Conservation (phyloP, 2,797 vertebrate genomes). For the Leptatherina wallacei region DNA sequence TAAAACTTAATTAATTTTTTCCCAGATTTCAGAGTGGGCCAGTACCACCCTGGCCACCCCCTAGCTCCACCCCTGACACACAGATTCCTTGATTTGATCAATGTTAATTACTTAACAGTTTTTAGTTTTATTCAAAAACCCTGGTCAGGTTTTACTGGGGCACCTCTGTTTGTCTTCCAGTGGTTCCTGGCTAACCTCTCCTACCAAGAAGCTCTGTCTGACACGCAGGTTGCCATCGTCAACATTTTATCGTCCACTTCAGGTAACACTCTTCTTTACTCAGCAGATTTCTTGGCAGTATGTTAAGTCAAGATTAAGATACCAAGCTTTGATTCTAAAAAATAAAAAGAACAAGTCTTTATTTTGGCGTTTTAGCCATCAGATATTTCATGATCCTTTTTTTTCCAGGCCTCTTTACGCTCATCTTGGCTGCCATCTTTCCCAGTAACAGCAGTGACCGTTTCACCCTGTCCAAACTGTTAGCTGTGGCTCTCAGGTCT, state of each 20-base stretch:
- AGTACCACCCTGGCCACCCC: no score
- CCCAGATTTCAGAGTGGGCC: no score
- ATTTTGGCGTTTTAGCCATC: neutral
- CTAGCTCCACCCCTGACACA: neutral
- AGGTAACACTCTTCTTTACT: constrained; percentile 79
- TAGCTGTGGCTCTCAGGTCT: constrained; percentile 94
- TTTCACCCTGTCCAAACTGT: constrained; percentile 94
- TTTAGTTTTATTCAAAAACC: no score
- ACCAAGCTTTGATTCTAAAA: neutral
- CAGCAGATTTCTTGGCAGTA: neutral
- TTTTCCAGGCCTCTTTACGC: constrained; percentile 90
- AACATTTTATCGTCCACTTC: constrained; percentile 96
- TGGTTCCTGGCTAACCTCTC: constrained; percentile 98
- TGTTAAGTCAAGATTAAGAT: neutral
- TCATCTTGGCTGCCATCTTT: constrained; percentile 95
- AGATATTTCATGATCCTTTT: constrained; percentile 7
- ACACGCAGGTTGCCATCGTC: constrained; percentile 94
- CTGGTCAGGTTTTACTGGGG: no score
- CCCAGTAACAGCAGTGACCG: constrained; percentile 97
- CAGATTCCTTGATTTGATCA: neutral
- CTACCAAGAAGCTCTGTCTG: constrained; percentile 95
- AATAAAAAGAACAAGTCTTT: no score
- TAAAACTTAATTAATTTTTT: no score
- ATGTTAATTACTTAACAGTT: no score
- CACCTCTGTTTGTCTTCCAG: constrained; percentile 71